Evolutionary conservation across 2,113 vertebrate species (phyloP).

Genomic region (Oreocharis arfaki): DNA sequence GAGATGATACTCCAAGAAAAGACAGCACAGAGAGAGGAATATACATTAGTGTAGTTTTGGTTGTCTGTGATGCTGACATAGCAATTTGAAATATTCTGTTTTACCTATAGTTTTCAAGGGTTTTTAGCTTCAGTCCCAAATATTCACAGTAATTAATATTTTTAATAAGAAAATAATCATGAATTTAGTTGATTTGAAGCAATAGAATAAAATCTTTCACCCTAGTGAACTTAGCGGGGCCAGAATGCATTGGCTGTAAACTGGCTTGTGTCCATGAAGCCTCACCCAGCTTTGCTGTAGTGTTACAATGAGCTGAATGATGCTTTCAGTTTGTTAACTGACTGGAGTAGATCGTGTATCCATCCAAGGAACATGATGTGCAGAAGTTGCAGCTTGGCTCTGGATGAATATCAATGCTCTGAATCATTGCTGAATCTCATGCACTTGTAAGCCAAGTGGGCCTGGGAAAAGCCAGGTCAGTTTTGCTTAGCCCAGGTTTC

Average conservation of each 20-base stretch:
- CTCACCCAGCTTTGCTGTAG: background rate
- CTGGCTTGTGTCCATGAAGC: background rate
- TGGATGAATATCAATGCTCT: constrained; percentile 20
- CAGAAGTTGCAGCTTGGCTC: constrained; percentile 30
- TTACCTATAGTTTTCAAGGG: background rate
- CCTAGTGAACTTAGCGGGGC: background rate
- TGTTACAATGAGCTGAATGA: background rate
- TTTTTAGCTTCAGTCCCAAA: background rate
- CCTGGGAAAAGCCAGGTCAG: constrained; percentile 29
- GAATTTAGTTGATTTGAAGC: background rate
- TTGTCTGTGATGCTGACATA: background rate
- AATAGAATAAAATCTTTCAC: background rate
- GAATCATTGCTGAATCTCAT: constrained; percentile 3
- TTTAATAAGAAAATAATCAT: background rate
- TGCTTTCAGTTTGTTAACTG: constrained; percentile 53
- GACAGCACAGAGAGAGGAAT: background rate
- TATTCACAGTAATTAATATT: background rate
- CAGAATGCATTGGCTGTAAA: background rate
- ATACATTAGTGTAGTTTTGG: background rate
- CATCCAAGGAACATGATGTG: constrained; percentile 53
- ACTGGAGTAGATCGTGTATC: background rate
- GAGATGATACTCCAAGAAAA: background rate
- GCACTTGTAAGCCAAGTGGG: background rate
- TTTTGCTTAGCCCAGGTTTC: constrained; percentile 6
- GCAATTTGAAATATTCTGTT: background rate